phyloP scores from a whole-genome alignment of 2,113 vertebrate genomes.

The Spheniscus mendiculus region DNA sequence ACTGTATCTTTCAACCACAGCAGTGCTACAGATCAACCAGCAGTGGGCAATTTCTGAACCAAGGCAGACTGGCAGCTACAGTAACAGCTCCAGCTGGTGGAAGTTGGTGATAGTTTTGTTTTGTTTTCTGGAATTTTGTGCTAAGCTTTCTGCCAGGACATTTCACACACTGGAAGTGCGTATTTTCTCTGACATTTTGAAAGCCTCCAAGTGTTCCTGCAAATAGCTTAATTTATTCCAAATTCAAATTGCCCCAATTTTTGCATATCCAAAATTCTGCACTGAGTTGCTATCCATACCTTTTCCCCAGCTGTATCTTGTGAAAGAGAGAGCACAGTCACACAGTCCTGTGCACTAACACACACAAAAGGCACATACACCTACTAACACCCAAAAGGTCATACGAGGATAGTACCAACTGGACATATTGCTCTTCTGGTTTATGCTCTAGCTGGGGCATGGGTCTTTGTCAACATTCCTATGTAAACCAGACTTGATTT shows the following conservation, averaged over 20 bases:
- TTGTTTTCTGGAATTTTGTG: constrained; percentile 5
- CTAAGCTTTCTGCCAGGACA: constrained; percentile 33
- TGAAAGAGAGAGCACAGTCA: not conserved
- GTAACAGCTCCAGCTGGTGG: constrained; percentile 64
- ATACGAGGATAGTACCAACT: not conserved
- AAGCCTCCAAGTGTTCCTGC: not conserved
- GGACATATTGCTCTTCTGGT: not conserved
- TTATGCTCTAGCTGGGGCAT: not conserved
- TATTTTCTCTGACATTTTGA: constrained; percentile 32
- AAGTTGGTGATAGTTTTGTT: constrained; percentile 57
- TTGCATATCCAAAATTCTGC: not conserved
- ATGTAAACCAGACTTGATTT: not conserved
- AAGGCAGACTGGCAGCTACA: constrained; percentile 36
- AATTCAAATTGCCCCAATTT: not conserved
- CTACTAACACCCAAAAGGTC: not conserved
- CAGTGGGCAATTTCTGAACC: constrained; percentile 27
- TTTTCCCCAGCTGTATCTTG: not conserved
- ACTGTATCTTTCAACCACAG: constrained; percentile 30
- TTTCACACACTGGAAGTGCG: not conserved
- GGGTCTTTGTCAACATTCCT: not conserved
- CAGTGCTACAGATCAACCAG: not conserved
- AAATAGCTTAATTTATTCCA: not conserved
- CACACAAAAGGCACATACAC: not conserved
- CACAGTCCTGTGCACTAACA: not conserved
- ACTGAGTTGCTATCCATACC: not conserved